phyloP scores from a whole-genome alignment of 2,888 invertebrate genomes.

The Heterodera filipjevi region DNA sequence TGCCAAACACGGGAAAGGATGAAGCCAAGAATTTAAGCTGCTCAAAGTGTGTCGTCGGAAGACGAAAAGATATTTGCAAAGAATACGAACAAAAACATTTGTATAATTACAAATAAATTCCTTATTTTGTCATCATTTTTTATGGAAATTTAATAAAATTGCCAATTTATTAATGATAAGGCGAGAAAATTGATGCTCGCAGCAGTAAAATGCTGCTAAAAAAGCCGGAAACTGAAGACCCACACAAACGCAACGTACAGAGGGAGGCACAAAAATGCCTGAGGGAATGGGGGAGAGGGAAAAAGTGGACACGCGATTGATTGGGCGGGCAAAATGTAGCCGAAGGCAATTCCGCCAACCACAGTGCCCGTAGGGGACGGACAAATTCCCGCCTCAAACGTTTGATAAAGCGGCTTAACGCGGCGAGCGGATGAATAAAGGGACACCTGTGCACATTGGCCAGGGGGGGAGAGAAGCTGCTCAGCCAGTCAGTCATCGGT shows the following conservation, averaged over 20 bases:
- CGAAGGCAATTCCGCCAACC: neutral
- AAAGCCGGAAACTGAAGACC: neutral
- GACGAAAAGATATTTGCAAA: no score
- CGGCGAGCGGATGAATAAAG: neutral
- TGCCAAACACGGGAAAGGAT: no score
- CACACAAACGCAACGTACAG: neutral
- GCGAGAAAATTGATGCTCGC: no score
- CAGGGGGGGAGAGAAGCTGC: neutral
- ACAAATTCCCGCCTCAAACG: constrained; percentile 1
- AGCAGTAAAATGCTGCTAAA: no score
- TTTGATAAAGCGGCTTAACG: constrained; percentile 9
- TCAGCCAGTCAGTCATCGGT: neutral
- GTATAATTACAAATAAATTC: no score
- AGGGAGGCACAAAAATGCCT: neutral
- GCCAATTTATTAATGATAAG: no score
- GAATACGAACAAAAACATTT: no score
- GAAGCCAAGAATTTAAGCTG: no score
- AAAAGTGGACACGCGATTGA: neutral
- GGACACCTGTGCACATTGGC: constrained; percentile 2
- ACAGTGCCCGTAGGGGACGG: neutral
- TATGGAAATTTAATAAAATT: no score
- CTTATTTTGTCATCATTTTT: no score
- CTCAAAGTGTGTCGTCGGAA: no score
- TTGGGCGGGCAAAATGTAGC: neutral
- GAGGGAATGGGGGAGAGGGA: neutral